These are phyloP conservation scores for Drosophila melanosoma DNA, from an alignment of 2,888 invertebrate genomes.

Conservation along the genomic window DNA sequence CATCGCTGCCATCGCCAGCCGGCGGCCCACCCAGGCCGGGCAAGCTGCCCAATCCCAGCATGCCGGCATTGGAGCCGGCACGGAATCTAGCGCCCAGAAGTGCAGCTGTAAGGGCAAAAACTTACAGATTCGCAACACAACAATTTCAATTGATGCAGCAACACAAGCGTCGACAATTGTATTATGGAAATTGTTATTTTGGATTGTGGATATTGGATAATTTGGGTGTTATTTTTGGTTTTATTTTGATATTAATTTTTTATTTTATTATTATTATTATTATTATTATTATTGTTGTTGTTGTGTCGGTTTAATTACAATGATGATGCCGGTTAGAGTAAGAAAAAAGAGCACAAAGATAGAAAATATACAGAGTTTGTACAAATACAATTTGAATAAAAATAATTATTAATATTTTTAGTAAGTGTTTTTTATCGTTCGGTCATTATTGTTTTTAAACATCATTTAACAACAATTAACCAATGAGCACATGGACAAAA, in stretches of 20 bases:
- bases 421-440: constrained; percentile 12
- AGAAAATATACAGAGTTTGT: constrained; percentile 71
- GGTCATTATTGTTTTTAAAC: constrained; percentile 10
- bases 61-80: constrained; percentile 90
- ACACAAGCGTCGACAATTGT: constrained; percentile 35
- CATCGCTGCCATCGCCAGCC: constrained; percentile 60
- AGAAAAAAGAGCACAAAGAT: constrained; percentile 71
- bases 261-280: constrained; percentile 21
- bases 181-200: constrained; percentile 5
- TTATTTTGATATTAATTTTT: constrained; percentile 14
- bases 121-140: constrained; percentile 80
- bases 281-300: constrained; percentile 8
- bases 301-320: constrained; percentile 56
- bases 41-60: constrained; percentile 86
- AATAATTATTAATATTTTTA: constrained; percentile 34
- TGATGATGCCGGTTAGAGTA: constrained; percentile 53
- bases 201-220: constrained; percentile 8
- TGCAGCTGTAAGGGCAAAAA: constrained; percentile 88
- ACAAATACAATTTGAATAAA: constrained; percentile 60
- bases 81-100: constrained; percentile 92
- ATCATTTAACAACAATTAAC: constrained; percentile 27
- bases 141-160: constrained; percentile 42
- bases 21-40: constrained; percentile 75
- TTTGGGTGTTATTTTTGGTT: constrained; percentile 29
- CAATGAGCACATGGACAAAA: constrained; percentile 27